These are phyloP conservation scores for Calidris pygmaea DNA, from an alignment of 2,113 vertebrate genomes.

Conservation along the genomic window DNA sequence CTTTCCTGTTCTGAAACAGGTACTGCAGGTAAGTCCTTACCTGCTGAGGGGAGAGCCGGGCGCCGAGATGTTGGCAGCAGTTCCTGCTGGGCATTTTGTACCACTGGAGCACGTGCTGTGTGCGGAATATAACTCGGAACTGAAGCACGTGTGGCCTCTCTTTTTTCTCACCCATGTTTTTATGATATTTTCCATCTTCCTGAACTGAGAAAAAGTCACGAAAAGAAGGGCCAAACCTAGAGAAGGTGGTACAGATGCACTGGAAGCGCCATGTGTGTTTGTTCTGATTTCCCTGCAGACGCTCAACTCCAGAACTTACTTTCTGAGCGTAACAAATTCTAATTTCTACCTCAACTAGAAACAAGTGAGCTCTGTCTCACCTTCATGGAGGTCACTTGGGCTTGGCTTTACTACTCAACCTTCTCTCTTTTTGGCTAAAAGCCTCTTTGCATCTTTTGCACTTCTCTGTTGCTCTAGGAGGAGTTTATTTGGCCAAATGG, in stretches of 20 bases:
- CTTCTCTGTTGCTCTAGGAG: neutral
- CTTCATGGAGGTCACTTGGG: slow-evolving; percentile 22
- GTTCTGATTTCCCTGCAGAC: neutral
- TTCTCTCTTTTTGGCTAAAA: neutral
- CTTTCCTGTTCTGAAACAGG: neutral
- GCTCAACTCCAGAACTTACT: neutral
- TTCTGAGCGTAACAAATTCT: neutral
- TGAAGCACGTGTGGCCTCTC: neutral
- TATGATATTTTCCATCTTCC: neutral
- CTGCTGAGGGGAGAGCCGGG: neutral
- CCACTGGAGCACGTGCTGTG: fast-evolving
- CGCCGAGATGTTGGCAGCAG: fast-evolving
- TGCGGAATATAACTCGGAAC: neutral
- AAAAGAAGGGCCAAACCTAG: neutral
- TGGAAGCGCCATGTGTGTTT: neutral
- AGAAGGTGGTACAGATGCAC: neutral
- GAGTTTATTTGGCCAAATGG: neutral
- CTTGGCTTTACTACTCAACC: neutral
- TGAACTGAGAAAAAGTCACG: neutral
- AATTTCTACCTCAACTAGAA: neutral
- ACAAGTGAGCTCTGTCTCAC: neutral
- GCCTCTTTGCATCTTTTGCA: neutral
- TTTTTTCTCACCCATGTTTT: neutral
- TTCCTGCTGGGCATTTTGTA: neutral
- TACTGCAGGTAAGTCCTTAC: neutral